These are phyloP conservation scores for Malurus cyaneus DNA, from an alignment of 2,113 vertebrate genomes.

Conservation along the genomic window DNA sequence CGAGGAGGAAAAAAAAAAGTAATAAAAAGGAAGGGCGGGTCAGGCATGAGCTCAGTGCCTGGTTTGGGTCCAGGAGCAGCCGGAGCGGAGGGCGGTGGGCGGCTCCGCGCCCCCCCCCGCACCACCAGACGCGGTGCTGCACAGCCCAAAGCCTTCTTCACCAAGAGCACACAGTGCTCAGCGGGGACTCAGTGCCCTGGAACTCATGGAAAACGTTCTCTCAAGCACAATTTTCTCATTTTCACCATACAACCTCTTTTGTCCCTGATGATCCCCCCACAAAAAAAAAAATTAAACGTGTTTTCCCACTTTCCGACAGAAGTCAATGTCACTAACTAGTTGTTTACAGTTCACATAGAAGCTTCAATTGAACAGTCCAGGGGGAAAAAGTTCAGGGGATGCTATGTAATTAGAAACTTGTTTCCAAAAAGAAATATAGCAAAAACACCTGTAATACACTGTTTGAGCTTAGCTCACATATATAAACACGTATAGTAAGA, in stretches of 20 bases:
- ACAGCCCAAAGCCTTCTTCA: not conserved
- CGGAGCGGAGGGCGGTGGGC: not conserved
- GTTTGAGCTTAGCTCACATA: not conserved
- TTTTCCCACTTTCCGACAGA: not conserved
- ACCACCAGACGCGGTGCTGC: fast-evolving
- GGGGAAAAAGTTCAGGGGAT: not conserved
- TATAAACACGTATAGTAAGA: not conserved
- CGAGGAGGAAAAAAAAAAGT: not conserved
- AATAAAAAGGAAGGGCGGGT: not conserved
- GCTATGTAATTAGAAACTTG: not conserved
- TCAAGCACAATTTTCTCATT: not conserved
- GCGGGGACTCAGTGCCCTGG: fast-evolving
- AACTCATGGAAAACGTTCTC: fast-evolving
- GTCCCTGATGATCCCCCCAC: not conserved
- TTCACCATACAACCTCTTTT: not conserved
- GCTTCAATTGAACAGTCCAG: not conserved
- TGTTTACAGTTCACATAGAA: not conserved
- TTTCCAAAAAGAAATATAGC: not conserved
- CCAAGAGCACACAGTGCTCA: fast-evolving
- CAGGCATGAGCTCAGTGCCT: not conserved
- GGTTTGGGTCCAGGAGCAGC: not conserved
- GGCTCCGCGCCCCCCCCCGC: not conserved
- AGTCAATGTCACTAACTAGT: not conserved
- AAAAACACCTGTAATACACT: not conserved
- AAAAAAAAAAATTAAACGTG: not conserved